Evolutionary conservation across 53 echinoderm and acorn worm genomes (phyloP).

Genomic region (Hippasteria phrygiana): DNA sequence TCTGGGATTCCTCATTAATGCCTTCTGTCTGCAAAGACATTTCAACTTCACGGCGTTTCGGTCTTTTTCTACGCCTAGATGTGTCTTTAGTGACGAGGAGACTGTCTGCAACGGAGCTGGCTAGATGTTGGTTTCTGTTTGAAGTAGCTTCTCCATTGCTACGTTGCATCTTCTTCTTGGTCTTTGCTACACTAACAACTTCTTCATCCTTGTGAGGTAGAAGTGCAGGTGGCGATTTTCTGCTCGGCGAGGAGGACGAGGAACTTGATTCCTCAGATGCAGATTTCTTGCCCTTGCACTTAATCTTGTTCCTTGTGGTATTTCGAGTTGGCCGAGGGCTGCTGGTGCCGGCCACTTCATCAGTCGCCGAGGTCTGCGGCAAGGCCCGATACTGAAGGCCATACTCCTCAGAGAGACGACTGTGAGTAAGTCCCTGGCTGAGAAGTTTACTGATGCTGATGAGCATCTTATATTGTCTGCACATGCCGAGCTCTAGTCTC

Average conservation of each 20-base stretch:
- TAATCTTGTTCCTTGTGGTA: neutral
- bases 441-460: constrained; percentile 32
- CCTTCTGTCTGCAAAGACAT: constrained; percentile 5
- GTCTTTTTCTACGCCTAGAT: neutral
- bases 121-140: neutral
- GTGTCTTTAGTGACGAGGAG: neutral
- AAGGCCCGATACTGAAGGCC: neutral
- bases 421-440: neutral
- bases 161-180: neutral
- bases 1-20: neutral
- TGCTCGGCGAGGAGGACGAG: neutral
- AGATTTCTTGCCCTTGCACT: constrained; percentile 9
- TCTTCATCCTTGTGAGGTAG: neutral
- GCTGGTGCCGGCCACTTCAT: neutral
- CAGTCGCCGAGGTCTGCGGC: neutral
- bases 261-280: neutral
- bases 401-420: neutral
- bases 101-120: neutral
- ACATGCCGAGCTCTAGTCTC: constrained; percentile 17
- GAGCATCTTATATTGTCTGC: constrained; percentile 27
- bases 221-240: neutral
- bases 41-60: neutral
- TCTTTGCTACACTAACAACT: neutral
- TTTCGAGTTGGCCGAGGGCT: neutral
- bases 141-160: neutral